Base-by-base conservation (phyloP, 2,888 invertebrate genomes). In the Polydrusus cervinus region DNA sequence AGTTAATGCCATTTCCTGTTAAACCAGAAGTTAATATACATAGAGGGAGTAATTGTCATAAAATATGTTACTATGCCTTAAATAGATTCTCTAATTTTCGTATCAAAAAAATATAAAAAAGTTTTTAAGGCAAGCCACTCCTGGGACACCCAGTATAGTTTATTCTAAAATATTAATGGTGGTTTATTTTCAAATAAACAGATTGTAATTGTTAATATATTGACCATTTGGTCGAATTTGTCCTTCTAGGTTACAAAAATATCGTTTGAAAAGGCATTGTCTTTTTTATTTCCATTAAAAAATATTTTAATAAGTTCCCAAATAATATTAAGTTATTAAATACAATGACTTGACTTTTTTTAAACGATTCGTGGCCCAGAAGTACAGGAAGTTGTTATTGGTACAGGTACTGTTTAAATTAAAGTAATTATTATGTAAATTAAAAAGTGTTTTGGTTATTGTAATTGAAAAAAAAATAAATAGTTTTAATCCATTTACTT, bases 261-360 rank as follows among this genome's bases (percentile, higher is more conserved):
- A 30, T 53, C 53, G 53, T 40, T 53, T 53, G 40, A 40, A n/a
- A 20, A n/a, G 3, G 18, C 51, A 34, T 38, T 65, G 11, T 53
- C 1, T 40, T 53, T 20, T 51, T 51, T 14, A 16, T 3, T n/a
- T 7, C 38, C 30, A 13, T 38, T 53, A 47, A 45, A 64, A 53
- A 53, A 0, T 53, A 1, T 40, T 53, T 53, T 64, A 64, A 64
- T 64, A 34, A 30, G 38, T 53, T 38, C 14, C 65, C 14, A 18
- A 65, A 51, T 65, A 51, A 38, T 65, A 47, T 62, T 13, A n/a
- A 25, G 53, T 53, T 66, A 66, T 66, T 66, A 66, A 66, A 51
- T 66, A 18, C 66, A 66, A 53, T 66, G 66, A 66, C 66, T 66
- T 66, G 66, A 64, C 25, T 64, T 38, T 65, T 66, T 38, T 53